Evolutionary conservation across 1,140 invertebrate species (phyloP), one percentile per base, ranked within the genome.

Genomic region (Drosophila busckii): DNA sequence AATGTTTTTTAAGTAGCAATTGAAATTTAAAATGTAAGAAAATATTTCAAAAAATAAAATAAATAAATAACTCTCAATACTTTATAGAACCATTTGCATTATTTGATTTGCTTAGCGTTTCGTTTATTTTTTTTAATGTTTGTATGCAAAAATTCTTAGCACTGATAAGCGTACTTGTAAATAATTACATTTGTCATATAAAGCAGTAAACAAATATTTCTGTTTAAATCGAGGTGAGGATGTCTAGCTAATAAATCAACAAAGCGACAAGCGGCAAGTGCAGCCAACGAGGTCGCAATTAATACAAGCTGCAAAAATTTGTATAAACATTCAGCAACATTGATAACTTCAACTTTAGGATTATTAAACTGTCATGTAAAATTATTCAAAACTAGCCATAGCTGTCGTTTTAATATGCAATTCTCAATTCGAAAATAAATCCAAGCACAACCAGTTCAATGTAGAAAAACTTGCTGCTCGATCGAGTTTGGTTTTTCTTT

Each of bases 401-500:
- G 23, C 23, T 55, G 42, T 46, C 52, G 15, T 13, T 41, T 22
- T 17, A n/a, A n/a, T n/a, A n/a, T n/a, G n/a, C 16, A 13, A 40
- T 15, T 22, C 13, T 28, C 32, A 10, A 37, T 35, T 29, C 17
- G n/a, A 34, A 26, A 53, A 26, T 4, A 8, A 19, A 42, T 25
- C 7, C 22, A 31, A 44, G 2, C 16, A 19, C 22, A 53, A 60
- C 49, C 32, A 53, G 56, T 60, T 60, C 29, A 34, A 7, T 8
- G 17, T 76, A 12, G 59, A 28, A 71, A 78, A 78, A 67, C 50
- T 49, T 10, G 56, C 29, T 52, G 25, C 25, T 13, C 9, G 9
- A 23, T 32, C 22, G 13, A 34, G 26, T 44, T 53, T 26, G 35
- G 37, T 58, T 66, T 55, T 78, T 32, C 35, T 58, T 28, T 12